Percentiles rank a stretch among this genome's conserved stretches.
phyloP scores from a whole-genome alignment of 2,888 invertebrate species.

The Lepidochrysops patricia region DNA sequence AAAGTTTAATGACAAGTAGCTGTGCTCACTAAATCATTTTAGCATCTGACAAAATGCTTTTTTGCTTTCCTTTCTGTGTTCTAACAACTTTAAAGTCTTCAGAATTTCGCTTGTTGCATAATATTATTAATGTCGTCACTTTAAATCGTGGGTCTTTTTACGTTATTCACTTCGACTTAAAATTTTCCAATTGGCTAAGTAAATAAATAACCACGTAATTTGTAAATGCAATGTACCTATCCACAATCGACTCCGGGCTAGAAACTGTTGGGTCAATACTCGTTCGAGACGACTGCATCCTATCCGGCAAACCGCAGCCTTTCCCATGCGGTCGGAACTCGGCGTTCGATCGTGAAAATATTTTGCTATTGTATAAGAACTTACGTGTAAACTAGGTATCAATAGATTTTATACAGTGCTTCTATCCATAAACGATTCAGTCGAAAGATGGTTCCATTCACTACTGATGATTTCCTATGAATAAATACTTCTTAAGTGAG shows the following conservation, averaged over 20 bases:
- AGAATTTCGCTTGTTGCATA: too few relatives aligned
- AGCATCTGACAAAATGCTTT: neutral
- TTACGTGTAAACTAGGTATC: neutral
- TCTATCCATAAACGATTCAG: neutral
- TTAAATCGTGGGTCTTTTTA: too few relatives aligned
- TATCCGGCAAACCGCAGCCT: constrained; percentile 19
- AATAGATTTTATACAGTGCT: neutral
- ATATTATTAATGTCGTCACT: too few relatives aligned
- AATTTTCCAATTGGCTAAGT: neutral
- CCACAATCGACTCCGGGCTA: constrained; percentile 9
- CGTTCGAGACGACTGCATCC: constrained; percentile 20
- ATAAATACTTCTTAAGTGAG: neutral
- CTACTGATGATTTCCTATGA: neutral
- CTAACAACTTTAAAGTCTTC: too few relatives aligned
- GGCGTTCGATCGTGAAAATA: constrained; percentile 11
- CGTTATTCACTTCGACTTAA: too few relatives aligned
- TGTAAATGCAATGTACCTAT: constrained; percentile 7
- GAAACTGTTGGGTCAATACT: constrained; percentile 20
- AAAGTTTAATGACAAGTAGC: neutral
- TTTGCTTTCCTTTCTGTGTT: too few relatives aligned
- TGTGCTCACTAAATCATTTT: neutral
- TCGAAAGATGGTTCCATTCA: too few relatives aligned
- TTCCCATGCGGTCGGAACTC: constrained; percentile 18
- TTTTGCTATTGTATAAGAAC: neutral
- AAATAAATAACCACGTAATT: constrained; percentile 10